phyloP scores from a whole-genome alignment of 2,888 invertebrate species.

The Acanthacorydalis orientalis region DNA sequence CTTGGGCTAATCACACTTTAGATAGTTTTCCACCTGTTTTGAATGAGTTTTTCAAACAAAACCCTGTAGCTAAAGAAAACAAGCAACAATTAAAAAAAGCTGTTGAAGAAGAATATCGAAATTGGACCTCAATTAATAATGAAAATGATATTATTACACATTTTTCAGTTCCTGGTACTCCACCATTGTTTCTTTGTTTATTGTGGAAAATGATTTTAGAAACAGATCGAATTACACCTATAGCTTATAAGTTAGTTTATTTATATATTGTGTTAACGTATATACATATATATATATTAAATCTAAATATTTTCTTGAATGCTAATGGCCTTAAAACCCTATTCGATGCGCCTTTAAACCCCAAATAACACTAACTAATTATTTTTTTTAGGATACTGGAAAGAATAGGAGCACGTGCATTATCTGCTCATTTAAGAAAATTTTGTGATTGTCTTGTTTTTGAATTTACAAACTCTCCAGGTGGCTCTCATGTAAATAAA shows the following conservation, averaged over 20 bases:
- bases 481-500: conserved; percentile 80
- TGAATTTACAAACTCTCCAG: conserved; percentile 79
- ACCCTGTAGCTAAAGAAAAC: conserved; percentile 71
- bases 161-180: conserved; percentile 86
- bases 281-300: background rate
- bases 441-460: conserved; percentile 89
- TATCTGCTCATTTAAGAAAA: conserved; percentile 82
- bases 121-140: conserved; percentile 94
- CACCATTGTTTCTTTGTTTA: conserved; percentile 78
- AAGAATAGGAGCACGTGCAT: conserved; percentile 77
- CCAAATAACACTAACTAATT: too few species aligned
- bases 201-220: conserved; percentile 93
- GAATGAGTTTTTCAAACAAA: conserved; percentile 78
- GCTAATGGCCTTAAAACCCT: too few species aligned
- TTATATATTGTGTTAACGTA: conserved; percentile 1
- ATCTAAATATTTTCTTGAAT: too few species aligned
- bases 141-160: conserved; percentile 93
- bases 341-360: too few species aligned
- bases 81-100: conserved; percentile 82
- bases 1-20: conserved; percentile 86
- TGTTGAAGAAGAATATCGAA: conserved; percentile 88
- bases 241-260: conserved; percentile 72
- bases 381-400: conserved; percentile 60
- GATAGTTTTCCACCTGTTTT: conserved; percentile 82
- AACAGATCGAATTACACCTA: conserved; percentile 81